A percentile compares a stretch with the other conserved stretches of the same genome.
phyloP scores from a whole-genome alignment of 2,113 vertebrate genomes.

The Craseonycteris thonglongyai region DNA sequence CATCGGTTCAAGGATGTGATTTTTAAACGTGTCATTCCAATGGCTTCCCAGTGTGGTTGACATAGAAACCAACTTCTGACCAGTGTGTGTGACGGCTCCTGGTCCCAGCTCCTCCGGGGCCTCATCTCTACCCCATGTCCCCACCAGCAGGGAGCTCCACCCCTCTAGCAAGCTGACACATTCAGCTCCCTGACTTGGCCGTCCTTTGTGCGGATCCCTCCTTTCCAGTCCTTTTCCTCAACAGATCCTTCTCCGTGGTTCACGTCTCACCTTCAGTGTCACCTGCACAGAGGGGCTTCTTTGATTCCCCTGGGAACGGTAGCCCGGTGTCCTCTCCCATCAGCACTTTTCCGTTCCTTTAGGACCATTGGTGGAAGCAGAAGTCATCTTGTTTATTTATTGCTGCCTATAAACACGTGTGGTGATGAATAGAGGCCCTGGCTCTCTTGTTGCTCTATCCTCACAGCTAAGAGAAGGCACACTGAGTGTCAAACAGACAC shows the following conservation, averaged over 20 bases:
- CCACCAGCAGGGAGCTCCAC: accelerated
- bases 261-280: neutral
- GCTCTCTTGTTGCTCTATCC: neutral
- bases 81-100: accelerated
- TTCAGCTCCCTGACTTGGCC: neutral
- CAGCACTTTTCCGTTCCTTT: neutral
- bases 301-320: accelerated
- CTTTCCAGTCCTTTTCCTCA: neutral
- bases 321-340: neutral
- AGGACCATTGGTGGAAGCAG: neutral
- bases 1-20: neutral
- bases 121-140: accelerated
- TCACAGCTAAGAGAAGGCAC: neutral
- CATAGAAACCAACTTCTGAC: neutral
- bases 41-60: neutral
- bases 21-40: neutral
- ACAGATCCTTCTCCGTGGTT: neutral
- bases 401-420: neutral
- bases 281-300: neutral
- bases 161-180: neutral
- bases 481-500: accelerated
- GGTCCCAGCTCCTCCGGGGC: no score
- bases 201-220: accelerated
- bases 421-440: neutral
- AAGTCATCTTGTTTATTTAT: neutral